A percentile compares a stretch with the other conserved stretches of the same genome.
Evolutionary conservation across 2,113 vertebrate genomes (phyloP).

Genomic region (Anser cygnoides): DNA sequence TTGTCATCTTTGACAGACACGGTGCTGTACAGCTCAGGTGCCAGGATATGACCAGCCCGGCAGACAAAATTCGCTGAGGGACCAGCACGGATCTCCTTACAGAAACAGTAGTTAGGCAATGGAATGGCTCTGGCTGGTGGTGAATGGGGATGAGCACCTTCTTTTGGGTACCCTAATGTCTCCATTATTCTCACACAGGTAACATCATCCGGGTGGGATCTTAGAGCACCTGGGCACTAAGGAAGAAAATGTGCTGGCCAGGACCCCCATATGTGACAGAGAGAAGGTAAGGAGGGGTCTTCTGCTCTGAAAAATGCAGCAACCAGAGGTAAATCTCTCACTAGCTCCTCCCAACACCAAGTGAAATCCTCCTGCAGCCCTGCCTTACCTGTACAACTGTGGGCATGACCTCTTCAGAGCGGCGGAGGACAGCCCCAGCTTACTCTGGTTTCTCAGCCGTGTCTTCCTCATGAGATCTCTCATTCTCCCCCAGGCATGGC

Average conservation of each 20-base stretch:
- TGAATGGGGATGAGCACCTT: neutral
- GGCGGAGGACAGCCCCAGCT: slow-evolving; percentile 74
- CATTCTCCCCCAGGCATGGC: slow-evolving; percentile 80
- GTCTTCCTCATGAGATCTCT: slow-evolving; percentile 84
- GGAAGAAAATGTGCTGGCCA: neutral
- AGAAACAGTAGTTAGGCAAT: neutral
- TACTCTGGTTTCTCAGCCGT: slow-evolving; percentile 77
- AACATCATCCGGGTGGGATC: neutral
- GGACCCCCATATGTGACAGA: neutral
- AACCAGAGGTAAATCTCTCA: neutral
- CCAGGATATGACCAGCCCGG: neutral
- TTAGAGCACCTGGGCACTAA: neutral
- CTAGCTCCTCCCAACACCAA: neutral
- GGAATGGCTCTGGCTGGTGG: neutral
- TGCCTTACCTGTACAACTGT: slow-evolving; percentile 82
- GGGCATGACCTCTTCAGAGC: slow-evolving; percentile 88
- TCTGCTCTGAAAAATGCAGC: neutral
- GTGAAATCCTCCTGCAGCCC: neutral
- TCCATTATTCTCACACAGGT: neutral
- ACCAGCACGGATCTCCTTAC: neutral
- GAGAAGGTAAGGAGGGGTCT: neutral
- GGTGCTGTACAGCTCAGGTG: neutral
- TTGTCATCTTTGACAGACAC: neutral
- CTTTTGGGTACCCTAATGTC: neutral
- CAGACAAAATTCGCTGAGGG: neutral